Evolutionary conservation across 2,888 invertebrate species (phyloP), one percentile per base, ranked within the genome.

Genomic region (Marronus borbonicus): DNA sequence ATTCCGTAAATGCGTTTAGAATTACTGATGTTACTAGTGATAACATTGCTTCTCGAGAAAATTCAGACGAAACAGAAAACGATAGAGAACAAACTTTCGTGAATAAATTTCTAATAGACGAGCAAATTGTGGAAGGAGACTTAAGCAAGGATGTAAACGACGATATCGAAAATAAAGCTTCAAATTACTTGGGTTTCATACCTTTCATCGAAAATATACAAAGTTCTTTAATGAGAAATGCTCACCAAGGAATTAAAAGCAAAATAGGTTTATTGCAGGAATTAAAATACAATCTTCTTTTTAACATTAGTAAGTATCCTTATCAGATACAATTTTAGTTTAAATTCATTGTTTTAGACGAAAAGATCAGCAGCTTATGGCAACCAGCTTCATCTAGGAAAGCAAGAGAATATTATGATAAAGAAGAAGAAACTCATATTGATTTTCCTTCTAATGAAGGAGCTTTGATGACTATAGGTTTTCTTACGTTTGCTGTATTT

Each of bases 401-500:
- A 80, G 85, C 86, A 39, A 80, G 87, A 74, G 85, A 84, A 24
- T 83, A 86, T 58, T 52, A 64, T 52, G 72, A 79, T 17, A 83
- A 85, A 78, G 85, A 85, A 50, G 85, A 86, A 64, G 84, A 86
- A 3, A 90, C 92, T 0, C 91, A 91, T 82, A 90, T 95, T 83
- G 93, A 94, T 81, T 95, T 96, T 86, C 95, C 96, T 12, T 95
- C 96, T 0, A 91, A 94, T 3, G 96, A 96, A 88, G 93, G 94
- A 65, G 93, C 96, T 0, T 89, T 96, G 72, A 93, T 96, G 92
- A 94, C 95, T 52, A 94, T 96, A 81, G 94, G 95, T 28, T 96
- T 96, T 86, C 90, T 96, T 10, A 95, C 96, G 0, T 96, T 96
- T 87, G 95, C 96, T 0, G 95, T 96, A 5, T 96, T 95, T 85